phyloP scores from a whole-genome alignment of 2,888 invertebrate species.

The Spodoptera exigua region DNA sequence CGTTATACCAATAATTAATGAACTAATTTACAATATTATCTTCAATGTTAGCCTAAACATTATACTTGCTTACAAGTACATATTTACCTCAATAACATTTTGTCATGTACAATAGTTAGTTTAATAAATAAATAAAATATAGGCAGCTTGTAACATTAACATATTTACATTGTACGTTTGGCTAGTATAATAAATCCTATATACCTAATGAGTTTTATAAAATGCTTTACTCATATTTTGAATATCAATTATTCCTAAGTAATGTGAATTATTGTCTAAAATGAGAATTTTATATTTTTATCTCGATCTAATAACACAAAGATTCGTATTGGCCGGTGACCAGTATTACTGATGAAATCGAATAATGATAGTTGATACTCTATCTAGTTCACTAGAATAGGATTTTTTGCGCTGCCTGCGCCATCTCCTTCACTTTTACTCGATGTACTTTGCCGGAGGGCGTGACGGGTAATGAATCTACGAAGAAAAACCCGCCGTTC shows the following conservation, averaged over 20 bases:
- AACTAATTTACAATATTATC: conserved; percentile 15
- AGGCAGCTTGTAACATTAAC: no score
- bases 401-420: conserved; percentile 57
- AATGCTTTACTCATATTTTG: no score
- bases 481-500: conserved; percentile 66
- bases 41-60: no score
- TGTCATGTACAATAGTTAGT: no score
- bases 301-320: conserved; percentile 23
- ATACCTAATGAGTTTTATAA: no score
- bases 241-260: neutral
- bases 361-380: conserved; percentile 15
- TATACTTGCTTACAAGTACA: no score
- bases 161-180: no score
- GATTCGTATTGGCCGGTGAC: conserved; percentile 25
- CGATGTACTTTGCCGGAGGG: conserved; percentile 71
- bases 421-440: conserved; percentile 62
- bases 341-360: conserved; percentile 20
- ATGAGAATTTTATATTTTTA: conserved; percentile 19
- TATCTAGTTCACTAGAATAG: conserved; percentile 39
- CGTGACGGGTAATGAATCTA: conserved; percentile 65
- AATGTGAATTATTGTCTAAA: conserved; percentile 1
- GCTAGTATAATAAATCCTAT: no score
- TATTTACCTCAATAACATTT: no score
- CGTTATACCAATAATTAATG: conserved; percentile 14
- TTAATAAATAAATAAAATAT: no score